phyloP scores from a whole-genome alignment of 2,797 vertebrate species.

The Cheirogaleus major region DNA sequence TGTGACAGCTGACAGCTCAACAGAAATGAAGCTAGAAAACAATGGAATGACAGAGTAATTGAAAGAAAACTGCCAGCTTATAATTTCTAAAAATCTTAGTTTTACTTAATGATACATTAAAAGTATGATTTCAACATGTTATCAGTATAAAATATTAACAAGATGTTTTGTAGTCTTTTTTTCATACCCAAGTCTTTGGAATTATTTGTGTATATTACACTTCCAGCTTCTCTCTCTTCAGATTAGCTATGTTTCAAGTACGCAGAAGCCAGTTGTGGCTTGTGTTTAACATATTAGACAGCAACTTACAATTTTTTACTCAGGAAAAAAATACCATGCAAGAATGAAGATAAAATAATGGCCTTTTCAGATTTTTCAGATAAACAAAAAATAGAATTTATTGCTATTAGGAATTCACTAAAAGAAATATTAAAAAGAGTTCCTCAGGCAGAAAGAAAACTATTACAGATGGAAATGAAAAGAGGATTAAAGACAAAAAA shows the following conservation, averaged over 20 bases:
- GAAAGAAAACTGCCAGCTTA: neutral
- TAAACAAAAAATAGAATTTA: neutral
- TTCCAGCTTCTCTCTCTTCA: neutral
- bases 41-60: neutral
- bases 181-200: neutral
- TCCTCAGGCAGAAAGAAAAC: neutral
- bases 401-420: neutral
- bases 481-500: neutral
- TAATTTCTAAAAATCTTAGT: neutral
- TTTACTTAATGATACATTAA: neutral
- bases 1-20: neutral
- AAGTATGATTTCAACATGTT: neutral
- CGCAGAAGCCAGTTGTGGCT: neutral
- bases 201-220: neutral
- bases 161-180: neutral
- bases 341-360: neutral
- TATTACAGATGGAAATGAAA: neutral
- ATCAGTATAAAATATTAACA: neutral
- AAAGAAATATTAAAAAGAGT: neutral
- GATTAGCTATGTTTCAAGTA: neutral
- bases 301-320: neutral
- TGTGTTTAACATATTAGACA: neutral
- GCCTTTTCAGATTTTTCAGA: neutral
- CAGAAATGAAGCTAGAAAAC: neutral
- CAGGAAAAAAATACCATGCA: neutral